Percentiles rank a stretch among this genome's conserved stretches.
Evolutionary conservation across 2,888 invertebrate species (phyloP).

Genomic region (Itoplectis maculator): DNA sequence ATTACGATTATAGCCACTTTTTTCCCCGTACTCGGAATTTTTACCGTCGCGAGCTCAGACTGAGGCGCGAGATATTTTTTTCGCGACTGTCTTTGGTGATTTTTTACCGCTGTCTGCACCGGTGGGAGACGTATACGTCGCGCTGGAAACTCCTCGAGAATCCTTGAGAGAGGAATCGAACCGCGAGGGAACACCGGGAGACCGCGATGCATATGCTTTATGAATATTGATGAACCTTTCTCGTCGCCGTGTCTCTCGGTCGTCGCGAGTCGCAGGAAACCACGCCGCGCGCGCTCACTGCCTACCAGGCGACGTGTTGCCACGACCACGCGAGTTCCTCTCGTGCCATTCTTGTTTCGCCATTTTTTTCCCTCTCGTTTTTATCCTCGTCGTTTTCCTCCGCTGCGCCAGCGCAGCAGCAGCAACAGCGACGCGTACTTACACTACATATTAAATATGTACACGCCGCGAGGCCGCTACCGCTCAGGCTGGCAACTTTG

Average conservation of each 20-base stretch:
- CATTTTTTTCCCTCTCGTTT: conserved; percentile 9
- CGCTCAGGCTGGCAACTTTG: conserved; percentile 8
- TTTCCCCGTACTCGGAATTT: no score
- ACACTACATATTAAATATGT: conserved; percentile 11
- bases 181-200: conserved; percentile 36
- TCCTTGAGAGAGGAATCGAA: conserved; percentile 80
- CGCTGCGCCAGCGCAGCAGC: neutral
- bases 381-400: conserved; percentile 34
- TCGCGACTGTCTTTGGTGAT: no score
- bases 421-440: no score
- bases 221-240: conserved; percentile 84
- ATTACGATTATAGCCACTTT: no score
- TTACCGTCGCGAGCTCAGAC: no score
- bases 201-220: conserved; percentile 71
- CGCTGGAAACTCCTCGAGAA: conserved; percentile 67
- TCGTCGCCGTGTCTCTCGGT: conserved; percentile 80
- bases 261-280: conserved; percentile 67
- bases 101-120: no score
- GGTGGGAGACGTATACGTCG: neutral
- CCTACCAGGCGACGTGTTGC: conserved; percentile 24
- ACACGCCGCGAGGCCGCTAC: neutral
- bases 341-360: conserved; percentile 58
- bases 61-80: no score
- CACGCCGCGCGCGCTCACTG: conserved; percentile 34
- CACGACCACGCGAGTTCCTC: conserved; percentile 59